Conservation (phyloP, 35 echinoderm and acorn worm species). For the Hemicentrotus pulcherrimus region DNA sequence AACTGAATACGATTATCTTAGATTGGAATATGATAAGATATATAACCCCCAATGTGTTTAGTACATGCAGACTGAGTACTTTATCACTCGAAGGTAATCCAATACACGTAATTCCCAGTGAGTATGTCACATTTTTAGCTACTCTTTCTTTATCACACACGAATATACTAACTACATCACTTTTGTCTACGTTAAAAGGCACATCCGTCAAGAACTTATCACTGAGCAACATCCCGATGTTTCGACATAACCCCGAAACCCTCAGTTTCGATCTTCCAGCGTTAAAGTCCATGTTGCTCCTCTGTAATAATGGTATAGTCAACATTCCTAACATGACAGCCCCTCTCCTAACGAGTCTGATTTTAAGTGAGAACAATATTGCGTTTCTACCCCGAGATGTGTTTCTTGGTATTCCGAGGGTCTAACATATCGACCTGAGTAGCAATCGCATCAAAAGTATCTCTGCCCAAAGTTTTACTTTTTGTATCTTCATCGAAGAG, state of each 20-base stretch:
- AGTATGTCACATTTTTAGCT: neutral
- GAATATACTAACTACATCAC: neutral
- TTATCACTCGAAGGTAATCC: neutral
- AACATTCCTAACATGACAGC: neutral
- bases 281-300: neutral
- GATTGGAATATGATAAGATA: neutral
- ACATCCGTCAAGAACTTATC: neutral
- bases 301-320: neutral
- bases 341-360: neutral
- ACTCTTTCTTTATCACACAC: neutral
- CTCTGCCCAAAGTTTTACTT: neutral
- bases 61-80: neutral
- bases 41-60: neutral
- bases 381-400: neutral
- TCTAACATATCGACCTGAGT: neutral
- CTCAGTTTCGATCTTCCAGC: neutral
- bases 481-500: neutral
- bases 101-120: neutral
- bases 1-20: neutral
- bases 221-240: neutral
- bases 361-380: neutral
- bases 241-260: neutral
- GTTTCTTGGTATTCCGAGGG: neutral
- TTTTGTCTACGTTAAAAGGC: neutral
- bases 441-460: neutral